Conservation (phyloP, 2,797 vertebrate genomes). For the Pachyuromys duprasi region DNA sequence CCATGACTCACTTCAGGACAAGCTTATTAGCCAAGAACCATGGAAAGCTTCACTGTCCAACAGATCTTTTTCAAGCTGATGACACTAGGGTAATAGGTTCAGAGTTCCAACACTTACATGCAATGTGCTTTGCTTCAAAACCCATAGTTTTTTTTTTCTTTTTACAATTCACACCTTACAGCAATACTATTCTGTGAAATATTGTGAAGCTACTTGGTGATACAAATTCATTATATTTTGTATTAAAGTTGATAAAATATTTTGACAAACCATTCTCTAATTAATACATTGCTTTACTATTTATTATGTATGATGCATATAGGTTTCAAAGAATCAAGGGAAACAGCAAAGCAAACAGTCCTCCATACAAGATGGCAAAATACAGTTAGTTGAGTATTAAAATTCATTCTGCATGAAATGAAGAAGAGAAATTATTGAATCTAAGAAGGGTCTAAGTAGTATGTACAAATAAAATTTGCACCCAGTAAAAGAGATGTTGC, state of each 20-base stretch:
- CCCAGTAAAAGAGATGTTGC: constrained; percentile 54
- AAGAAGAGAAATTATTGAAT: constrained; percentile 72
- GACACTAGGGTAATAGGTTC: not conserved
- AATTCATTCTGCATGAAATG: constrained; percentile 80
- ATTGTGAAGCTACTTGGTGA: not conserved
- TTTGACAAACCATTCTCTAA: constrained; percentile 5
- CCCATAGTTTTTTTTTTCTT: not conserved
- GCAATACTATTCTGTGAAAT: not conserved
- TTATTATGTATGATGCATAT: constrained; percentile 57
- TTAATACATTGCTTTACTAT: not conserved
- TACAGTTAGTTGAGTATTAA: constrained; percentile 74
- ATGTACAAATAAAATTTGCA: constrained; percentile 63
- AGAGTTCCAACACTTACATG: not conserved
- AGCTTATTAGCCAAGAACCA: not conserved
- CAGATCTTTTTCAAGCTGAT: not conserved
- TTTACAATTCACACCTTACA: not conserved
- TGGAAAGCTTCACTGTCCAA: not conserved
- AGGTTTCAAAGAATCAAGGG: constrained; percentile 17
- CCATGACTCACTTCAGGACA: not conserved
- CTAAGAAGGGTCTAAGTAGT: constrained; percentile 66
- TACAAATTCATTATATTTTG: constrained; percentile 14
- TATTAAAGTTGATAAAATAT: constrained; percentile 32
- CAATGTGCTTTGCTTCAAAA: not conserved
- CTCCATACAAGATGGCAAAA: constrained; percentile 60
- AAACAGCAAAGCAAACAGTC: not conserved